Evolutionary conservation across 2,888 invertebrate genomes (phyloP).

Genomic region (Phanerotoma sp.): DNA sequence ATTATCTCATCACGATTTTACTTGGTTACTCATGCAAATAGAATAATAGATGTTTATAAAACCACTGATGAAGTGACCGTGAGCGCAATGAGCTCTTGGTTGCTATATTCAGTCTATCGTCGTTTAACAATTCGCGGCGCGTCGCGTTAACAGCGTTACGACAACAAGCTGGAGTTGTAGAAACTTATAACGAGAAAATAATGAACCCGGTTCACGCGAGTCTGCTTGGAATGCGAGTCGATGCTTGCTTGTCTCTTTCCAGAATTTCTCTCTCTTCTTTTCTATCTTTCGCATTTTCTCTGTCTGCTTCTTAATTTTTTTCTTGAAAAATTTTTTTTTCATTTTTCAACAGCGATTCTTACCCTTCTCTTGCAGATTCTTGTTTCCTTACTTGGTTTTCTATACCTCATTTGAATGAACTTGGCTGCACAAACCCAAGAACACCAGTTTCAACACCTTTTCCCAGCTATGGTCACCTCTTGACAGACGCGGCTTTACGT

Average conservation of each 20-base stretch:
- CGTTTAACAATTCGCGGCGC: constrained; percentile 55
- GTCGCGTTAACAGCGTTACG: constrained; percentile 56
- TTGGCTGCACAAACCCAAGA: not conserved
- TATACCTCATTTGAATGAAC: constrained; percentile 7
- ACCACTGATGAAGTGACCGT: not conserved
- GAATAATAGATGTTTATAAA: not conserved
- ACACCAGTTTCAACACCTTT: constrained; percentile 8
- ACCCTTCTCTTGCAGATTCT: constrained; percentile 16
- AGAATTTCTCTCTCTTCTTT: not conserved
- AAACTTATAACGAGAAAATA: constrained; percentile 57
- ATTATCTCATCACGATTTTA: not conserved
- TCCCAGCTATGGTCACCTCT: constrained; percentile 10
- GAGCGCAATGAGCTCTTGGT: not conserved
- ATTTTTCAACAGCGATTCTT: not conserved
- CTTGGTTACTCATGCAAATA: not conserved
- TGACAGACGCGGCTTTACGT: constrained; percentile 14
- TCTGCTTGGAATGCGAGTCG: constrained; percentile 55
- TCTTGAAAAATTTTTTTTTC: constrained; percentile 9
- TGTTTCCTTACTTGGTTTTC: not conserved
- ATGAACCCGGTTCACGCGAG: constrained; percentile 54
- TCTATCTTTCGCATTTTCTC: constrained; percentile 13
- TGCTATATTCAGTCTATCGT: constrained; percentile 26
- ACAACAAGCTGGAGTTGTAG: constrained; percentile 56
- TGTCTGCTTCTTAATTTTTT: constrained; percentile 21
- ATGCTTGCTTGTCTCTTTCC: constrained; percentile 25